Base-by-base conservation (phyloP, 37 sponge, comb jelly and placozoan species). In the Spongilla lacustris region DNA sequence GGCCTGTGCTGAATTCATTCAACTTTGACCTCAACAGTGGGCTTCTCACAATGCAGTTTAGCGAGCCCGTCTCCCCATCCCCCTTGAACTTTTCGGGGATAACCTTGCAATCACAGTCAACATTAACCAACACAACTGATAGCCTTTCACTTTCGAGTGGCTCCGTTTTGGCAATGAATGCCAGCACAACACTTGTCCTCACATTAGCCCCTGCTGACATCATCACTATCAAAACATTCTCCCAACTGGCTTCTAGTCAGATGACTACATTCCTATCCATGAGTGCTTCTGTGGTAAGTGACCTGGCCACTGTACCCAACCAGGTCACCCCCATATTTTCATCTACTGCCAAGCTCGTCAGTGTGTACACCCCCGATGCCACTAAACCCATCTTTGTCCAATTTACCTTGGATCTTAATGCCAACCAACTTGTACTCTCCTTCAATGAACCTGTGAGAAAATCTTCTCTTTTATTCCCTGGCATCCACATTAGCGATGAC, bases 371-470 rank as follows among this genome's bases (percentile, higher is more conserved):
- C 11, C 35, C 66, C 71, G 97, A 97, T 35, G 69, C 37, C 2
- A 73, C 76, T 31, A 68, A 66, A n/a, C 91, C 97, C 36, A n/a
- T 36, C 2, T 71, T 94, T 3, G 37, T 85, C 36, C 70, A 48
- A 0, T 94, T 97, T 31, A 37, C 72, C n/a, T 41, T 97, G 24
- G 93, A 97, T 73, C 35, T 97, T 26, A 88, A 97, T 46, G 28
- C 25, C 49, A 90, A 94, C 68, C n/a, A 33, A 21, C 75, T 94
- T 10, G 35, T 77, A 0, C 78, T 97, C 29, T 86, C 91, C 9
- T 97, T 94, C 46, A 41, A 73, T 66, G 97, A 97, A 69, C 93
- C 93, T 33, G 90, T 95, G 34, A 82, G 38, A 14, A 85, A 85
- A 23, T 74, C 86, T 21, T 77, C 89, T 26, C 41, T 90, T 19